Evolutionary conservation across 1,140 invertebrate genomes (phyloP).

Genomic region (Drosophila ironensis): DNA sequence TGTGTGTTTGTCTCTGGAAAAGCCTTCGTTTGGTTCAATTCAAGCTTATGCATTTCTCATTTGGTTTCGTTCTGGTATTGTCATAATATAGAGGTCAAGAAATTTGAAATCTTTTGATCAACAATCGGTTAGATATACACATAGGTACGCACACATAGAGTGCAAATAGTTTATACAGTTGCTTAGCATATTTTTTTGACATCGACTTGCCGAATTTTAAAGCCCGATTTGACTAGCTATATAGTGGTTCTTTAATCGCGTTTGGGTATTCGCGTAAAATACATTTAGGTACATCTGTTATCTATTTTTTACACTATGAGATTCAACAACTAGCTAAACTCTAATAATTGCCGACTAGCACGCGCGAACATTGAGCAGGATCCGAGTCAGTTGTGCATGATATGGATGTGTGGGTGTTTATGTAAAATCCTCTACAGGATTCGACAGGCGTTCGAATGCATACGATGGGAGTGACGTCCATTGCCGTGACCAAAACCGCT

Average conservation of each 20-base stretch:
- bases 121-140: conserved; percentile 20
- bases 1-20: conserved; percentile 35
- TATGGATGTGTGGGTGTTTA: conserved; percentile 20
- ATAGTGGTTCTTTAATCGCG: conserved; percentile 5
- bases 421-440: conserved; percentile 51
- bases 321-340: conserved; percentile 61
- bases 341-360: conserved; percentile 66
- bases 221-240: conserved; percentile 48
- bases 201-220: conserved; percentile 24
- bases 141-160: background rate
- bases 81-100: conserved; percentile 68
- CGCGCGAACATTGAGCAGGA: conserved; percentile 43
- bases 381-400: conserved; percentile 31
- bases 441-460: conserved; percentile 79
- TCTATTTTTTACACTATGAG: conserved; percentile 36
- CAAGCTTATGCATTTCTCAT: conserved; percentile 1
- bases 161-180: conserved; percentile 30
- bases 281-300: conserved; percentile 29
- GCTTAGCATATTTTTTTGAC: conserved; percentile 38
- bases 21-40: conserved; percentile 6
- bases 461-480: conserved; percentile 75
- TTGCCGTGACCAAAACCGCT: conserved; percentile 74
- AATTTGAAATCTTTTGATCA: conserved; percentile 54
- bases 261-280: background rate
- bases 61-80: conserved; percentile 50